Evolutionary conservation across 2,113 vertebrate genomes (phyloP).

Genomic region (Aythya baeri): DNA sequence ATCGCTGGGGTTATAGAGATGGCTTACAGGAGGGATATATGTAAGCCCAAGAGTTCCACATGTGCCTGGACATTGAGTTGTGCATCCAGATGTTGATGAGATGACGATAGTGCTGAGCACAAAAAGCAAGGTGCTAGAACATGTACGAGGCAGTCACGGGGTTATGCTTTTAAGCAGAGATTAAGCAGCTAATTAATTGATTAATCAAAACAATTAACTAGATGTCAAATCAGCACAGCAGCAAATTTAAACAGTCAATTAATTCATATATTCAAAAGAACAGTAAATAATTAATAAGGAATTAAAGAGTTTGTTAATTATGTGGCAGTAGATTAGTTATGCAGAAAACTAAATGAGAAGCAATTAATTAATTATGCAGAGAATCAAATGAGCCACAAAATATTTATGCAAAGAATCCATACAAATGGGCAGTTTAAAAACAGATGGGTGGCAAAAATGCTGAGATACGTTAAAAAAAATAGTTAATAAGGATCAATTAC

Average conservation of each 20-base stretch:
- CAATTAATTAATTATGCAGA: slow-evolving; percentile 71
- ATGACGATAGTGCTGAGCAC: neutral
- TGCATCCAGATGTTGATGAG: neutral
- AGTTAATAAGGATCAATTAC: slow-evolving; percentile 20
- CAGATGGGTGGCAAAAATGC: slow-evolving; percentile 53
- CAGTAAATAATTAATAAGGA: slow-evolving; percentile 65
- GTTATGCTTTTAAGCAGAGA: slow-evolving; percentile 50
- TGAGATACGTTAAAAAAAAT: neutral
- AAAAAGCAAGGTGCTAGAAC: neutral
- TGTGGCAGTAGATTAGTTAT: slow-evolving; percentile 60
- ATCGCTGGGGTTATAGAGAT: neutral
- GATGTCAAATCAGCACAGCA: slow-evolving; percentile 56
- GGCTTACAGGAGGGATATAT: neutral
- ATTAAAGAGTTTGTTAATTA: slow-evolving; percentile 71
- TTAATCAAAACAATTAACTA: slow-evolving; percentile 67
- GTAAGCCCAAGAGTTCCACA: neutral
- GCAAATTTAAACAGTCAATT: slow-evolving; percentile 59
- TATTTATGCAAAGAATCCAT: slow-evolving; percentile 57
- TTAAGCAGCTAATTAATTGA: slow-evolving; percentile 67
- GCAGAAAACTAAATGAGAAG: slow-evolving; percentile 64
- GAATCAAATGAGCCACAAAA: slow-evolving; percentile 68
- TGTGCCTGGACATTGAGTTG: neutral
- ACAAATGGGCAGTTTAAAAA: slow-evolving; percentile 57
- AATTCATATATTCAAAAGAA: slow-evolving; percentile 69
- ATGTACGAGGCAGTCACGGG: slow-evolving; percentile 35